Conservation (phyloP, 2,113 vertebrate genomes). For the Dromaius novaehollandiae region DNA sequence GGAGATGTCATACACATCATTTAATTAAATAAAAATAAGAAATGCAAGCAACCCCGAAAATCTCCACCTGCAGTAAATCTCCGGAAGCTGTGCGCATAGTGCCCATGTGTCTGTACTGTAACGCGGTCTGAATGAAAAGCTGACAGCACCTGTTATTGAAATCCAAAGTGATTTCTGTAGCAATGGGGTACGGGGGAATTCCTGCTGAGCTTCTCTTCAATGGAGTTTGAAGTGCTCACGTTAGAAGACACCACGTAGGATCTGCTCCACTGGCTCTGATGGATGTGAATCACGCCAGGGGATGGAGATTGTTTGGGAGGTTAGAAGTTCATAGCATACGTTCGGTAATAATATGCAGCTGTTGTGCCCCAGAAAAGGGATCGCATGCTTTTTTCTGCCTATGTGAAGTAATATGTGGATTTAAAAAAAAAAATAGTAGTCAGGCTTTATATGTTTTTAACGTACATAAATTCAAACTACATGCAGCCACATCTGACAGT, state of each 20-base stretch:
- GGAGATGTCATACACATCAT: not conserved
- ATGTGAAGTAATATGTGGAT: not conserved
- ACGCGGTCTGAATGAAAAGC: slow-evolving; percentile 27
- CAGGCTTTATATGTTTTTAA: not conserved
- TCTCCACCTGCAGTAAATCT: not conserved
- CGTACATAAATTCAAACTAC: not conserved
- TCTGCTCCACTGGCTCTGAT: slow-evolving; percentile 31
- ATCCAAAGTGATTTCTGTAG: slow-evolving; percentile 52
- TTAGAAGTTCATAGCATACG: slow-evolving; percentile 44
- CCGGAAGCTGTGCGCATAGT: not conserved
- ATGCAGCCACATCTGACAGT: not conserved
- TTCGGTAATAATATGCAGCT: slow-evolving; percentile 26
- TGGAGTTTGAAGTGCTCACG: slow-evolving; percentile 42
- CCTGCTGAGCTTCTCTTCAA: slow-evolving; percentile 33
- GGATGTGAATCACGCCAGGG: slow-evolving; percentile 20
- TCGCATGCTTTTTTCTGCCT: not conserved
- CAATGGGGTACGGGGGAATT: slow-evolving; percentile 34
- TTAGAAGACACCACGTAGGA: slow-evolving; percentile 39
- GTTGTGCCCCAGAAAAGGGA: not conserved
- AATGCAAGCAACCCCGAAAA: not conserved
- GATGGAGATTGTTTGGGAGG: slow-evolving; percentile 35
- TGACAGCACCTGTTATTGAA: slow-evolving; percentile 52
- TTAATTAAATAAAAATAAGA: not conserved
- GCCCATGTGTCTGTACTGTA: not conserved
- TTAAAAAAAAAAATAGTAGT: not conserved